phyloP scores from a whole-genome alignment of 2,113 vertebrate genomes.

The Antechinus stuartii region DNA sequence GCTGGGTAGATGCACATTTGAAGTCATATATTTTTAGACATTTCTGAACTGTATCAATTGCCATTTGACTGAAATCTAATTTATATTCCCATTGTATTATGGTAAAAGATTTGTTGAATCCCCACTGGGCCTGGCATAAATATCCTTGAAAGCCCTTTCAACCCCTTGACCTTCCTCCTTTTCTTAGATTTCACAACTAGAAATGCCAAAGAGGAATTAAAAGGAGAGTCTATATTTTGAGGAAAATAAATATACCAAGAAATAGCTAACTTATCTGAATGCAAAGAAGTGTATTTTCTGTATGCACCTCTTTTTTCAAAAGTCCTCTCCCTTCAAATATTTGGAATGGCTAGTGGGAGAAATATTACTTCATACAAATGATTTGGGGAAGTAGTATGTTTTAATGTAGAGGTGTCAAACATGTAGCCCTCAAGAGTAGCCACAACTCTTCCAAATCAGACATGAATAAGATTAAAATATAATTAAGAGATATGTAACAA shows the following conservation, averaged over 20 bases:
- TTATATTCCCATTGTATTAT: not conserved
- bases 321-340: not conserved
- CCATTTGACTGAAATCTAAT: slow-evolving; percentile 40
- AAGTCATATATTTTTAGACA: slow-evolving; percentile 40
- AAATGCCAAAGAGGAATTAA: slow-evolving; percentile 4
- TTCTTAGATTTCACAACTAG: not conserved
- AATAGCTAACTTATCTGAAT: not conserved
- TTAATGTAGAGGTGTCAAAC: not conserved
- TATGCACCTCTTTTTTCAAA: not conserved
- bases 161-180: not conserved
- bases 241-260: not conserved
- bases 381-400: not conserved
- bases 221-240: not conserved
- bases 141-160: not conserved
- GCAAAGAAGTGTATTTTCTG: not conserved
- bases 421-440: not conserved
- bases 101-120: slow-evolving; percentile 9
- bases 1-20: slow-evolving; percentile 16
- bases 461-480: not conserved
- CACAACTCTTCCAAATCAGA: not conserved
- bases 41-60: slow-evolving; percentile 35
- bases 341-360: not conserved
- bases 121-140: slow-evolving; percentile 11
- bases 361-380: not conserved
- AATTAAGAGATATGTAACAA: not conserved